Evolutionary conservation across 2,888 invertebrate genomes (phyloP).

Genomic region (Steromphala cineraria): DNA sequence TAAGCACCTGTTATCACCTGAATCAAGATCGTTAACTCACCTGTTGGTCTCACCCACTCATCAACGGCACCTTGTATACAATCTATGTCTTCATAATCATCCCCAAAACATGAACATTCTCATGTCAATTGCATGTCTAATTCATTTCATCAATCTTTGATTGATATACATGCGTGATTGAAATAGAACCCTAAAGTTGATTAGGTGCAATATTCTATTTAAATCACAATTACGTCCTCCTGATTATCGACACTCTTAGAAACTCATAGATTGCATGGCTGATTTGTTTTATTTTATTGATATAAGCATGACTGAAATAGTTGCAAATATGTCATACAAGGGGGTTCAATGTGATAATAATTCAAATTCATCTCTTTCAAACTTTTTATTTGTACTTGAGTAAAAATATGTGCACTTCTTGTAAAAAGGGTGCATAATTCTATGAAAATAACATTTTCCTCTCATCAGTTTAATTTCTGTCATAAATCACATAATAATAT

Average conservation of each 20-base stretch:
- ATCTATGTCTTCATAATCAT: constrained; percentile 17
- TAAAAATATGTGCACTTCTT: background rate
- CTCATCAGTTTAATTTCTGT: background rate
- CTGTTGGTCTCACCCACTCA: background rate
- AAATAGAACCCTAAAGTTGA: no score
- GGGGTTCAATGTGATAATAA: no score
- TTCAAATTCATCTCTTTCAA: background rate
- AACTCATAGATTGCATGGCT: background rate
- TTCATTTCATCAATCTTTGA: background rate
- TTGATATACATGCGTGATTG: background rate
- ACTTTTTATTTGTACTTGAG: no score
- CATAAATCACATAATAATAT: background rate
- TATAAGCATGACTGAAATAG: background rate
- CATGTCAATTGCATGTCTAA: background rate
- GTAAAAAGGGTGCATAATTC: background rate
- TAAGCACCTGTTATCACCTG: constrained; percentile 12
- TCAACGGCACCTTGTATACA: background rate
- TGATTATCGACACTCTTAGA: no score
- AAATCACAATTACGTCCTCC: no score
- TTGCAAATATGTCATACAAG: background rate
- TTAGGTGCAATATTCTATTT: no score
- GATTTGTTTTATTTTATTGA: background rate
- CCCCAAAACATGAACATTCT: background rate
- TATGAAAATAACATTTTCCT: background rate
- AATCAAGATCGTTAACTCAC: constrained; percentile 12